Base-by-base conservation (phyloP, 2,888 invertebrate species). In the Dorcus hopei region DNA sequence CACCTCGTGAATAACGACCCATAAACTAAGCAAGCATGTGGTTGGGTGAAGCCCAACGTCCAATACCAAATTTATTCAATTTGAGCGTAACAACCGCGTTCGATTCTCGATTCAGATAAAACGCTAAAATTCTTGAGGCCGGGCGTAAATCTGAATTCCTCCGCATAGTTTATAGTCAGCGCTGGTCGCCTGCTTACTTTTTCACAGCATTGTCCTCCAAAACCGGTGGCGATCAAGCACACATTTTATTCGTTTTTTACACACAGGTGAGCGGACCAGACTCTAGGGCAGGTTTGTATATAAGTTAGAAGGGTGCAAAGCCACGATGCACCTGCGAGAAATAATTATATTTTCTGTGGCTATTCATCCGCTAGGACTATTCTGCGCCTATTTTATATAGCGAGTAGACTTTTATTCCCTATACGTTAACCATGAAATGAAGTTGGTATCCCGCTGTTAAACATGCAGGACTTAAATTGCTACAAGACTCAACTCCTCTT, bases 321-420 rank as follows among this genome's bases (percentile, higher is more conserved):
- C 55, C 55, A 50, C 54, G 65, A 67, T 65, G 68, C 68, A 68
- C 68, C 68, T 68, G 68, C 68, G 61, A 63, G 59, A 60, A 65
- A 68, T 68, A 67, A 67, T 67, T 68, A 68, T 62, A 52, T 64
- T 62, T 59, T 61, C 59, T 56, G 42, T 64, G 63, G 59, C 62
- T 59, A 61, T 58, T 64, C 62, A 61, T 38, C 59, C 57, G 53
- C 49, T 60, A 58, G 54, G 43, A 33, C 56, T 48, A 49, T 43
- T 48, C 49, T 49, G 53, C 39, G 53, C 53, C 57, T 52, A 38
- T 41, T 58, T 58, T 19, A 19, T 48, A 53, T 45, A 48, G 49
- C 41, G 49, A 40, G 49, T 33, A 42, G 16, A 19, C 49, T 23
- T 56, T 58, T 58, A 53, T 58, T 39, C 43, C 42, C 50, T 9